Evolutionary conservation across 35 echinoderm and acorn worm species (phyloP).

Genomic region (Apostichopus japonicus): DNA sequence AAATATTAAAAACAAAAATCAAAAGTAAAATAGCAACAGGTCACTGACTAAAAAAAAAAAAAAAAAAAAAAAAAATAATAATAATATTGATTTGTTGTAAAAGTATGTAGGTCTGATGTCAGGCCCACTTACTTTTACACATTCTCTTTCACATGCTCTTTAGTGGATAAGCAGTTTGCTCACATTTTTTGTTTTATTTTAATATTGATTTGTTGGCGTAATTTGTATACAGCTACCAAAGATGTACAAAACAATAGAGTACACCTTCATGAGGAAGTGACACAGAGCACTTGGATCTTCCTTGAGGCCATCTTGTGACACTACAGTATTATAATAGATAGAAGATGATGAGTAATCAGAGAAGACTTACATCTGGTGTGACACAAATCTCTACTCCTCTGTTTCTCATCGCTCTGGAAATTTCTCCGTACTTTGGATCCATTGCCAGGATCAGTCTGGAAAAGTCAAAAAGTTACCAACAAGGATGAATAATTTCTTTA

Average conservation of each 20-base stretch:
- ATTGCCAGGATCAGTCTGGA: conserved; percentile 85
- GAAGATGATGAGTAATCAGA: not conserved
- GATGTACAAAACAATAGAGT: not conserved
- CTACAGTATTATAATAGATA: not conserved
- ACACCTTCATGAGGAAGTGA: not conserved
- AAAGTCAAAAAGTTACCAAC: too few species aligned
- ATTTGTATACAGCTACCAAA: not conserved
- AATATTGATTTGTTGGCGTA: too few species aligned
- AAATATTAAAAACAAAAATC: too few species aligned
- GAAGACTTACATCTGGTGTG: conserved; percentile 77
- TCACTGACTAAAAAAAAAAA: not conserved
- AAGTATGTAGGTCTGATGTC: too few species aligned
- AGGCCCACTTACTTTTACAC: too few species aligned
- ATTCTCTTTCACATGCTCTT: too few species aligned
- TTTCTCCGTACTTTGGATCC: conserved; percentile 98
- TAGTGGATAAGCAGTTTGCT: too few species aligned
- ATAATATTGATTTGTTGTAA: not conserved
- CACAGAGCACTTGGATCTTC: too few species aligned
- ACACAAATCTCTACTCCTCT: conserved; percentile 96
- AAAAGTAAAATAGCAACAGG: too few species aligned
- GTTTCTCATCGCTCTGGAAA: conserved; percentile 98
- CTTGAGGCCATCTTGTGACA: too few species aligned
- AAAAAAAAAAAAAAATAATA: not conserved
- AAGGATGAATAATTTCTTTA: too few species aligned
- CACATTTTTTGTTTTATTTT: too few species aligned